Base-by-base conservation (phyloP, 2,888 invertebrate species). In the Rotaria socialis region DNA sequence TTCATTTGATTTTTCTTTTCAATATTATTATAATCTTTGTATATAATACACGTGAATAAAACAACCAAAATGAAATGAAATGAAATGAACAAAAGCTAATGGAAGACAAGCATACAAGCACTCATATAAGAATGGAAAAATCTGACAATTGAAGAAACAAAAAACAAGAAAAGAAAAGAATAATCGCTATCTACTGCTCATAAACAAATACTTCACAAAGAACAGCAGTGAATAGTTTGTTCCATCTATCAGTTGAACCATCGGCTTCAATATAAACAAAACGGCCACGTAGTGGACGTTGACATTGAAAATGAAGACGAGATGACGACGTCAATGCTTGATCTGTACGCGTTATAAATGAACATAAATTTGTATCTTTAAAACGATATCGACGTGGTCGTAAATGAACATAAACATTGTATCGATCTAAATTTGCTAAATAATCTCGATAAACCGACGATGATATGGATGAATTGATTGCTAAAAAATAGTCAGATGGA, bases 181-280 rank as follows among this genome's bases (percentile, higher is more conserved):
- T 52, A 35, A 35, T 27, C 22, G 84, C 27, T 16, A 60, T 47
- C 50, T 80, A 86, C 55, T 84, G 60, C 67, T 86, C 86, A 87
- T 92, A 92, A 47, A 92, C 91, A 89, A 91, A 90, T 16, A 93
- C 92, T 89, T 93, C 92, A 88, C 93, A 93, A 41, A 93, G 89
- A 43, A 92, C 92, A 55, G 92, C 91, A 84, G 92, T 92, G 89
- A 92, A 93, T 27, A 92, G 89, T 84, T 91, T 89, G 87, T 91
- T 91, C 91, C 92, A 92, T 84, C 92, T 89, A 88, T 92, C 91
- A 60, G 91, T 90, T 24, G 91, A 90, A 50, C 92, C 92, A 88
- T 91, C 91, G 6, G 92, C 92, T 88, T 92, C 92, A 84, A 93
- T 91, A 88, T 92, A 92, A 47, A 92, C 90, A 88, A 92, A 92